phyloP scores from a whole-genome alignment of 2,797 vertebrate genomes.

The Lithobates sylvaticus region DNA sequence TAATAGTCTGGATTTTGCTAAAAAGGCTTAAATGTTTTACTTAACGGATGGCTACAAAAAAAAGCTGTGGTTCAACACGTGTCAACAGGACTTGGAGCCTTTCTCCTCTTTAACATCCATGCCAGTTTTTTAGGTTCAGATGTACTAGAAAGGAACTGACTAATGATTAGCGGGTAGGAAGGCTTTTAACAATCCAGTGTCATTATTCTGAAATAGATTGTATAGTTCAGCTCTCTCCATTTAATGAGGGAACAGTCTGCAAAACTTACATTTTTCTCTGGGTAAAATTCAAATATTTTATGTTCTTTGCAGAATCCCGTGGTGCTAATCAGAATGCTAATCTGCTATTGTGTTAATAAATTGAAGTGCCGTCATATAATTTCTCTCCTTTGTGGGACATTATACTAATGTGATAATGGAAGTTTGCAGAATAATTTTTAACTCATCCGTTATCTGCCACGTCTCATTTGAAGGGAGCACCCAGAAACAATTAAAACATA shows the following conservation, averaged over 20 bases:
- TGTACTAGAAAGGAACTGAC: neutral
- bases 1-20: conserved; percentile 3
- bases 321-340: conserved; percentile 20
- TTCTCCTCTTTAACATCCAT: conserved; percentile 20
- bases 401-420: conserved; percentile 14
- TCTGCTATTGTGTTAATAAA: conserved; percentile 19
- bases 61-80: conserved; percentile 4
- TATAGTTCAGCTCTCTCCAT: neutral
- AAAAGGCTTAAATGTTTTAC: conserved; percentile 23
- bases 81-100: neutral
- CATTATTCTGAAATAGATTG: neutral
- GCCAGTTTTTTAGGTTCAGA: conserved; percentile 9
- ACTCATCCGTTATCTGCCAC: neutral
- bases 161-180: conserved; percentile 6
- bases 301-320: neutral
- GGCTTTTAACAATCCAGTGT: conserved; percentile 6
- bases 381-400: neutral
- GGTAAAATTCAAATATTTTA: neutral
- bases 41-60: conserved; percentile 5
- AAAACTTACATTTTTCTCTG: neutral
- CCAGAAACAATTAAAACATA: no score
- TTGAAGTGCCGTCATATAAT: neutral
- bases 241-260: neutral
- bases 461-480: neutral
- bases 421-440: neutral